Base-by-base conservation (phyloP, 2,797 vertebrate species). In the Spinus pinus region DNA sequence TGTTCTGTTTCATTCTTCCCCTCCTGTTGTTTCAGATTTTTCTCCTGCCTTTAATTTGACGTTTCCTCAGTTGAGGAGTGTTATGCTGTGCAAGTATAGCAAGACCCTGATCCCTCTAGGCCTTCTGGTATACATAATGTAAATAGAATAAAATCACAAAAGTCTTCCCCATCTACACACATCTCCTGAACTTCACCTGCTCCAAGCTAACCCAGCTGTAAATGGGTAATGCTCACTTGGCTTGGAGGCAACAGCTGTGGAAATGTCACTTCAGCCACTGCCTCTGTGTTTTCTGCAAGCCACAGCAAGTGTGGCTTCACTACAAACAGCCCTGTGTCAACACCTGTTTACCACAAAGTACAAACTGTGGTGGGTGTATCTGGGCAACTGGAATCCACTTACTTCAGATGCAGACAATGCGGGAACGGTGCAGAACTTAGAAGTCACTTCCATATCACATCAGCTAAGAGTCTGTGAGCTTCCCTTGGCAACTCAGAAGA, bases 271-370 rank as follows among this genome's bases (percentile, higher is more conserved):
- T 54, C 47, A 51, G 35, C 19, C 6, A 1, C 66, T 54, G 41
- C 56, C 35, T 65, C 47, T 46, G n/a, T 22, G n/a, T 14, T n/a
- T 23, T 8, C 47, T 65, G 35, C 0, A 89, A 96, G 79, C 50
- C 81, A 25, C 78, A n/a, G 51, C 1, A 0, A 2, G 19, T 30
- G 1, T 22, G 49, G 53, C 31, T 58, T 69, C 39, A 73, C 44
- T 69, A 60, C 51, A 57, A 81, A 81, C 42, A 92, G 33, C 37
- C 7, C 1, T 10, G 20, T 67, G 41, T 25, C 49, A 67, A 80
- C 89, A 85, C 22, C 69, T 66, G 35, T 73, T 86, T 54, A 86
- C 58, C 54, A 79, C n/a, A 46, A 81, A 74, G n/a, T 46, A 73
- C 14, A 27, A 69, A 49, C 20, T 22, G 23, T 70, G 44, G 27